Evolutionary conservation across 2,113 vertebrate species (phyloP).

Genomic region (Lophotis ruficrista): DNA sequence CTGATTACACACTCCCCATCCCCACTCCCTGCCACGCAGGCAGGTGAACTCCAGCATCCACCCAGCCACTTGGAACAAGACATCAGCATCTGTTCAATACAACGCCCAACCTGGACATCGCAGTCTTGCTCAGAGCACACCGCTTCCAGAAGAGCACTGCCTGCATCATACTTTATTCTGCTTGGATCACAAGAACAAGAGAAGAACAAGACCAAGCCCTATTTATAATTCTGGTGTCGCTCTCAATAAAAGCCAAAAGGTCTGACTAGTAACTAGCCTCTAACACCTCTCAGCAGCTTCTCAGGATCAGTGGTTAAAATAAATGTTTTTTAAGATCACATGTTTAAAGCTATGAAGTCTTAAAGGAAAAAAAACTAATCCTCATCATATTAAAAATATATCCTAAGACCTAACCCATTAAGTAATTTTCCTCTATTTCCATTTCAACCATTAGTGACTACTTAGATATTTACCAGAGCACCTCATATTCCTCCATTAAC

Average conservation of each 20-base stretch:
- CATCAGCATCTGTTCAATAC: background rate
- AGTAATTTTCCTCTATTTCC: background rate
- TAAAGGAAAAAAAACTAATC: background rate
- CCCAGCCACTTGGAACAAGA: background rate
- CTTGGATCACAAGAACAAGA: background rate
- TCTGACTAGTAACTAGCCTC: background rate
- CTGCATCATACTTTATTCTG: background rate
- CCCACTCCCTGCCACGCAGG: background rate
- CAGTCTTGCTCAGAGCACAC: background rate
- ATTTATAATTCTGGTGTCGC: background rate
- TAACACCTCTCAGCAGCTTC: background rate
- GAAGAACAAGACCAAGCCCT: background rate
- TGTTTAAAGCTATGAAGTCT: background rate
- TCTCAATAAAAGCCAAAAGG: background rate
- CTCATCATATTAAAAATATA: background rate
- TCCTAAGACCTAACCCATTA: background rate
- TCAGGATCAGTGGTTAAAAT: background rate
- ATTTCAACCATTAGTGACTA: background rate
- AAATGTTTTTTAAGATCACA: background rate
- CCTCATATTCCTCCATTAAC: background rate
- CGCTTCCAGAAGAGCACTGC: background rate
- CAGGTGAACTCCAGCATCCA: background rate
- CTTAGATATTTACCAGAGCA: conserved; percentile 8
- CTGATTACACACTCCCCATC: background rate
- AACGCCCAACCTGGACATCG: background rate